Base-by-base conservation (phyloP, 2,888 invertebrate genomes). In the Leptopilina syphax region DNA sequence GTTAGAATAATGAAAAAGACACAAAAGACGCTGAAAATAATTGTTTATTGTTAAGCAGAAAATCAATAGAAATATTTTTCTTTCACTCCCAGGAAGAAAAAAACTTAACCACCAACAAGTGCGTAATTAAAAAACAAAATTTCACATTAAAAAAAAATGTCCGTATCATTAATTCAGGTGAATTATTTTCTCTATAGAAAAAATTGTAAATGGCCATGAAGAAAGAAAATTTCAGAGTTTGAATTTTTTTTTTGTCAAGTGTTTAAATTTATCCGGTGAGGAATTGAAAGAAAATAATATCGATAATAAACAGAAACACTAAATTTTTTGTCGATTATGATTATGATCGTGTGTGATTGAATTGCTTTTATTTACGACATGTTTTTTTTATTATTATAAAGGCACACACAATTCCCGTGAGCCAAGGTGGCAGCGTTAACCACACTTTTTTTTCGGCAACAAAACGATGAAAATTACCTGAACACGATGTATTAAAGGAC, bases 361-460 rank as follows among this genome's bases (percentile, higher is more conserved):
- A 77, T 3, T 24, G 77, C 24, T 65, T 77, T 63, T 77, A 77
- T 77, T 77, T 77, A 83, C 84, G 85, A 84, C 84, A 87, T 83
- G 84, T 83, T 77, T 81, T 84, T 44, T 44, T 86, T 82, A 80
- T 84, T 34, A 34, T 86, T 82, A 82, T 83, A 83, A 84, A 84
- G 84, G 82, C 78, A 34, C 34, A 34, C 34, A 34, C 34, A 84
- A 85, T 87, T 84, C 86, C 83, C 86, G 86, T 84, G 85, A 90
- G 89, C 90, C 91, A 89, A 92, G 91, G 91, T 92, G 92, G 91
- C 89, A 91, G 89, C 87, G 88, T 90, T 92, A 92, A 92, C 92
- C 92, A 90, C 91, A 92, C 91, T 91, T 92, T 91, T 34, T 88
- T 88, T 87, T 86, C 83, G 82, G 77, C 73, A 77, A 79, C 77